Base-by-base conservation (phyloP, 1,140 invertebrate species). In the Aphaenogaster ashmeadi region DNA sequence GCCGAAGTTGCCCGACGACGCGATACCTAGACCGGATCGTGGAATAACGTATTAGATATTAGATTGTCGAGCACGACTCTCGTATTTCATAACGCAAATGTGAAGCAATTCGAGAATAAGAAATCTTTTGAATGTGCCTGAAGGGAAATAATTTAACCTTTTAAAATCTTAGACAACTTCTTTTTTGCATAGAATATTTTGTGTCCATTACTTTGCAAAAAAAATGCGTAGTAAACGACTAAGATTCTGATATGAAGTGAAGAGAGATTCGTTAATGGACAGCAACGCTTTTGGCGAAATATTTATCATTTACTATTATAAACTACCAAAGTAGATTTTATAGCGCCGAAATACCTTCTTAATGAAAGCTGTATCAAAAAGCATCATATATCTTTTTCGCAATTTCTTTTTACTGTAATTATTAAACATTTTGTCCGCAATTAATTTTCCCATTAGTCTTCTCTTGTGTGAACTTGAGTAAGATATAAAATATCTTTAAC, bases 21-120 rank as follows among this genome's bases (percentile, higher is more conserved):
- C 60, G 69, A 50, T 41, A 54, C 41, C 18, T 15, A 56, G n/a
- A 50, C 3, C 36, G 38, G 41, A 38, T 74, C 67, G 80, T 58
- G 11, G 52, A 74, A 74, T 60, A 83, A 72, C 4, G 13, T 47
- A 84, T 84, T 71, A 60, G 54, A 8, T 47, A 84, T 84, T 71
- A 74, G 41, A 50, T 60, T 18, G 21, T 4, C 67, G 54, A 75
- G 27, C 41, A 36, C 18, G 58, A 56, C 18, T 74, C 6, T 74
- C 41, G 27, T n/a, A 36, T 36, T 71, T 38, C 15, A 33, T 41
- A 67, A 33, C 21, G 47, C 38, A 33, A 62, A 75, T 11, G 18
- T 9, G 56, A 67, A 47, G 11, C 27, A 79, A 1, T n/a, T 79
- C 27, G 15, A 50, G 41, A 79, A 36, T 79, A 52, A 79, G n/a